Evolutionary conservation across 2,113 vertebrate species (phyloP).

Genomic region (Sus scrofa): DNA sequence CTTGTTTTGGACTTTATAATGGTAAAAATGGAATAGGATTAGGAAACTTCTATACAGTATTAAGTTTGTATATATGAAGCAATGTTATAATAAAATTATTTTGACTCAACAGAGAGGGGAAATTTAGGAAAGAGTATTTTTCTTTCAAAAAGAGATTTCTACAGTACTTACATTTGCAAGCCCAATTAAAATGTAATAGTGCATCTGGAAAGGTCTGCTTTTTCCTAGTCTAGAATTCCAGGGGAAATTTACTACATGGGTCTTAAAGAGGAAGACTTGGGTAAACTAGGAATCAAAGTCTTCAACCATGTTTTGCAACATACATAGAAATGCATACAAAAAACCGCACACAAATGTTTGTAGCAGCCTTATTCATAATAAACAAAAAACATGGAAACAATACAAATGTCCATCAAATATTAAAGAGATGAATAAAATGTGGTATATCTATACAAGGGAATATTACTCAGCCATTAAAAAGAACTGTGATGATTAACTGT

Average conservation of each 20-base stretch:
- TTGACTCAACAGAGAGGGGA: background rate
- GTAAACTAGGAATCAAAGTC: background rate
- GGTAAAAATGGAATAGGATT: background rate
- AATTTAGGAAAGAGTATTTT: background rate
- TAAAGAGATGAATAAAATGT: background rate
- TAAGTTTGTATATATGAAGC: background rate
- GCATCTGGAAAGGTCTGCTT: background rate
- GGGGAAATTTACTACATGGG: background rate
- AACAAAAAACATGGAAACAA: background rate
- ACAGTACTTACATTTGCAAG: background rate
- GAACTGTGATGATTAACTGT: background rate
- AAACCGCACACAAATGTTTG: background rate
- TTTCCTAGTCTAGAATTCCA: background rate
- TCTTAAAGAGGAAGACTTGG: background rate
- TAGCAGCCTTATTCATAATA: background rate
- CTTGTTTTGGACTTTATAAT: background rate
- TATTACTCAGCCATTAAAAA: background rate
- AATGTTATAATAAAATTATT: constrained; percentile 7
- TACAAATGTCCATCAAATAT: background rate
- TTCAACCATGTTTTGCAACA: background rate
- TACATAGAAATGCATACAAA: background rate
- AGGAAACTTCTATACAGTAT: background rate
- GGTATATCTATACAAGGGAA: background rate
- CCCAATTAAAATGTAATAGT: constrained; percentile 8
- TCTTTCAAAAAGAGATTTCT: constrained; percentile 12